Conservation (phyloP, 2,113 vertebrate species). For the Illadopsis cleaveri region DNA sequence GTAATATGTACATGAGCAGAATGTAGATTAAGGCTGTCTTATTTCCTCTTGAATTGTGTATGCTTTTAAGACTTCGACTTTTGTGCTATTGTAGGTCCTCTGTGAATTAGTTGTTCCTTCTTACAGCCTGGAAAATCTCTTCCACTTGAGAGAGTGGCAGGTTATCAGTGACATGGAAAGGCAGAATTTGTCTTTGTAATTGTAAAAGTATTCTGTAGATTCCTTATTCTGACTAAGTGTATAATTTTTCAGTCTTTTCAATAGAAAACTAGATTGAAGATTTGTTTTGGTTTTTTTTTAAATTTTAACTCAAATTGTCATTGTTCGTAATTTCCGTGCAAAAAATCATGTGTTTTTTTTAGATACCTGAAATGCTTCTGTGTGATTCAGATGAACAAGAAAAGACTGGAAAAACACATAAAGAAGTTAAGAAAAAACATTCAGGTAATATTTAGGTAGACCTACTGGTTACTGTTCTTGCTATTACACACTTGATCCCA, state of each 20-base stretch:
- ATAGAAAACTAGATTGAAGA: background rate
- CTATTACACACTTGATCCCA: background rate
- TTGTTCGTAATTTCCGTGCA: background rate
- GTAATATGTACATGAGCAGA: background rate
- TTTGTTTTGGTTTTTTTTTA: background rate
- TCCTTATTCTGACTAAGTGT: background rate
- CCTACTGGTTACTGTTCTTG: background rate
- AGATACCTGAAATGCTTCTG: conserved; percentile 95
- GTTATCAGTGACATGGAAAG: background rate
- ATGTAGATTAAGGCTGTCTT: background rate
- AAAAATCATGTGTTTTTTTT: background rate
- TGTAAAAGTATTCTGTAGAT: background rate
- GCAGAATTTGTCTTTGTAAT: background rate
- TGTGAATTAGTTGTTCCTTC: background rate
- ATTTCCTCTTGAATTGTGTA: background rate
- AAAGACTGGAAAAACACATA: conserved; percentile 60
- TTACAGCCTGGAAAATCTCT: background rate
- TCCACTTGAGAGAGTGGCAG: background rate
- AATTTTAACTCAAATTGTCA: background rate
- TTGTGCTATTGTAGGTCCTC: background rate
- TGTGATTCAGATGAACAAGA: conserved; percentile 70
- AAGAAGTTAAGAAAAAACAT: conserved; percentile 58
- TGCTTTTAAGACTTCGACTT: background rate
- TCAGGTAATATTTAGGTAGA: conserved; percentile 70
- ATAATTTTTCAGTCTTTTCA: background rate